Evolutionary conservation across 2,113 vertebrate genomes (phyloP).

Genomic region (Natator depressus): DNA sequence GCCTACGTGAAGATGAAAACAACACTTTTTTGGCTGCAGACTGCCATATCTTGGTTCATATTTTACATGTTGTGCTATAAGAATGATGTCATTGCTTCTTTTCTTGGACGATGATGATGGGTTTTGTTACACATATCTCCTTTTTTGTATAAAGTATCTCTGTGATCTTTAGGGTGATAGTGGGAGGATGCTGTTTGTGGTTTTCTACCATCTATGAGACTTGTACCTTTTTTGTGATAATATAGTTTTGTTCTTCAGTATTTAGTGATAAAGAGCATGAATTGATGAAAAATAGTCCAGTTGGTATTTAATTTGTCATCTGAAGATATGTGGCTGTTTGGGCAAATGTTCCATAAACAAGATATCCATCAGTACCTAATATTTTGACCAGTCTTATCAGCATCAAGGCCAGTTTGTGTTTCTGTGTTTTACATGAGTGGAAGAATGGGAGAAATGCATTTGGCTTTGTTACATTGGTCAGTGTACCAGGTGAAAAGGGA

Average conservation of each 20-base stretch:
- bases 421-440: neutral
- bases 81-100: neutral
- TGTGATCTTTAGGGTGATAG: neutral
- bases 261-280: neutral
- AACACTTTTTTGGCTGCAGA: neutral
- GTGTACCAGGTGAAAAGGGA: accelerated
- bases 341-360: neutral
- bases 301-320: neutral
- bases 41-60: neutral
- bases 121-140: neutral
- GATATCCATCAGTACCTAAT: neutral
- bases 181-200: neutral
- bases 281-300: neutral
- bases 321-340: neutral
- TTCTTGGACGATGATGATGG: neutral
- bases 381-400: neutral
- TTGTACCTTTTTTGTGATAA: neutral
- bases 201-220: neutral
- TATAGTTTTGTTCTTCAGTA: neutral
- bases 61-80: neutral
- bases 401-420: neutral
- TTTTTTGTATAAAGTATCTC: neutral
- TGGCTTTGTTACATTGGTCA: neutral
- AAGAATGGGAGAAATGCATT: neutral
- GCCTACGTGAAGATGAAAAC: neutral